phyloP scores from a whole-genome alignment of 1,140 invertebrate species.

The Aradophagus sp. region DNA sequence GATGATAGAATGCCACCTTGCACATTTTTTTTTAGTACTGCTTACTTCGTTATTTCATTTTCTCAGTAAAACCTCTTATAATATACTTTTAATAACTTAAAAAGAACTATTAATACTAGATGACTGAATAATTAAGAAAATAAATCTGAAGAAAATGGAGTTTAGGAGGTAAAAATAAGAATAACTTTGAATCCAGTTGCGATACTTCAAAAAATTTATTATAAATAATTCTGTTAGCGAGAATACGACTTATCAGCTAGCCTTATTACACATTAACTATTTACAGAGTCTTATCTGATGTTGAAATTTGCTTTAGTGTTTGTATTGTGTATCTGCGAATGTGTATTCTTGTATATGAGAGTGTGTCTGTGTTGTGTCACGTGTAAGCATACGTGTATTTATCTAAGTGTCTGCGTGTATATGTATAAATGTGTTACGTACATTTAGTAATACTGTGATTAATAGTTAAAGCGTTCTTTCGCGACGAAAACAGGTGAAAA shows the following conservation, averaged over 20 bases:
- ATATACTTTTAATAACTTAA: no score
- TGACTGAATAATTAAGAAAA: no score
- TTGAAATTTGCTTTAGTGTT: conserved; percentile 53
- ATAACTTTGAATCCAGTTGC: conserved; percentile 1
- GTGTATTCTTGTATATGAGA: conserved; percentile 40
- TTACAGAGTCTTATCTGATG: conserved; percentile 69
- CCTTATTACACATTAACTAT: conserved; percentile 58
- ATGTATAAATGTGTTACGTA: conserved; percentile 65
- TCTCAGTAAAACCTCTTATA: no score
- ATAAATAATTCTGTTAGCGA: conserved; percentile 71
- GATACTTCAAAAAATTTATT: conserved; percentile 72
- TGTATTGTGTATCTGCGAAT: conserved; percentile 34
- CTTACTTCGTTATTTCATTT: no score
- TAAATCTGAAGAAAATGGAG: no score
- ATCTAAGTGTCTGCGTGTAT: no score
- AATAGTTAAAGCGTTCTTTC: conserved; percentile 69
- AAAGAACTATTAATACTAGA: no score
- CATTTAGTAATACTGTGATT: conserved; percentile 74
- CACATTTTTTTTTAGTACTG: no score
- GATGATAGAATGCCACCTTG: no score
- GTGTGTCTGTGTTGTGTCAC: conserved; percentile 24
- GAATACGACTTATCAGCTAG: conserved; percentile 65
- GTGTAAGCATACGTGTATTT: no score
- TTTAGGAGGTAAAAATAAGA: neutral
- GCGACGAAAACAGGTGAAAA: conserved; percentile 26